phyloP scores from a whole-genome alignment of 2,113 vertebrate genomes.

The Orthonyx spaldingii region DNA sequence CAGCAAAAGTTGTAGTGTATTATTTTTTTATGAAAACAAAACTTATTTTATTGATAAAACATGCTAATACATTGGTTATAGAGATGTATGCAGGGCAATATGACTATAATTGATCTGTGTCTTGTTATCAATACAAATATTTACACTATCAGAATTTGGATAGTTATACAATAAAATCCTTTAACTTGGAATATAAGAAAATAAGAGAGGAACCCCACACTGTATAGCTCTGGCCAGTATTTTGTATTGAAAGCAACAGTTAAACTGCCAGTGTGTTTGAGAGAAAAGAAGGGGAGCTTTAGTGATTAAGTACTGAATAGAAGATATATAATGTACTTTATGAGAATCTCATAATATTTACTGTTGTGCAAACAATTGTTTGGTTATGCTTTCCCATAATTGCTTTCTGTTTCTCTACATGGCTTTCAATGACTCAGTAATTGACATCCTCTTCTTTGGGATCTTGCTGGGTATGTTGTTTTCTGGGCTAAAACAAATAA shows the following conservation, averaged over 20 bases:
- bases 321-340: not conserved
- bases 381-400: not conserved
- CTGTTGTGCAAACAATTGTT: not conserved
- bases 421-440: not conserved
- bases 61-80: accelerated
- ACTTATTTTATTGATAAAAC: not conserved
- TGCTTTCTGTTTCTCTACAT: not conserved
- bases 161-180: not conserved
- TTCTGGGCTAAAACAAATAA: not conserved
- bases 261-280: not conserved
- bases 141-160: not conserved
- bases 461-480: not conserved
- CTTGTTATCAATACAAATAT: not conserved
- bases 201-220: not conserved
- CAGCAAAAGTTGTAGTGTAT: not conserved
- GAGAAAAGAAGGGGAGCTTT: not conserved
- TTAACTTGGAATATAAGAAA: not conserved
- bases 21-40: not conserved
- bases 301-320: not conserved
- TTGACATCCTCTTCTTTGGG: not conserved
- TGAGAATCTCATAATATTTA: not conserved
- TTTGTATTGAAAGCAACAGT: not conserved
- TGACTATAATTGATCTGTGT: not conserved
- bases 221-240: not conserved
- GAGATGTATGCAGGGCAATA: not conserved